Evolutionary conservation across 2,888 invertebrate genomes (phyloP).

Genomic region (Drosophila monieri): DNA sequence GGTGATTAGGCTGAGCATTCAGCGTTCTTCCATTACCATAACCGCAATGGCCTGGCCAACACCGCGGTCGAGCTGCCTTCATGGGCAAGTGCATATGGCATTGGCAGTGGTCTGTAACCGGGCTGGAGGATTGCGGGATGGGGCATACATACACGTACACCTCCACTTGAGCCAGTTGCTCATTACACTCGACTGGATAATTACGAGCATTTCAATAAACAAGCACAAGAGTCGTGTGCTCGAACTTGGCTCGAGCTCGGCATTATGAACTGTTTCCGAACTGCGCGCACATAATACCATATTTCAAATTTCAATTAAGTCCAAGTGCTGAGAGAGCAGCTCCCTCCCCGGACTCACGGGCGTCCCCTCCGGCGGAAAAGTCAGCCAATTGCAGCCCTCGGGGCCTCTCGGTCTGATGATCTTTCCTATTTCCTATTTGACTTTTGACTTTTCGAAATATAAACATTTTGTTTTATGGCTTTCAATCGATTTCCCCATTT

Average conservation of each 20-base stretch:
- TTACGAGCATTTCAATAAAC: slow-evolving; percentile 73
- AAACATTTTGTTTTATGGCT: slow-evolving; percentile 73
- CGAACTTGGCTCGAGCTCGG: slow-evolving; percentile 54
- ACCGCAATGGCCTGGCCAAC: slow-evolving; percentile 2
- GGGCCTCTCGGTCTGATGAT: slow-evolving; percentile 43
- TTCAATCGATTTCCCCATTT: slow-evolving; percentile 64
- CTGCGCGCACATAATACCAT: slow-evolving; percentile 81
- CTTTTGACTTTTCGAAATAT: slow-evolving; percentile 74
- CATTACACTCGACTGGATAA: slow-evolving; percentile 75
- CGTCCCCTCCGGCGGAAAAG: slow-evolving; percentile 1
- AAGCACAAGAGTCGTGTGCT: slow-evolving; percentile 52
- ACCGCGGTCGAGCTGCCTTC: slow-evolving; percentile 21
- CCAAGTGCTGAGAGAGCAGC: slow-evolving; percentile 79
- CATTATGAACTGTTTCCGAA: slow-evolving; percentile 77
- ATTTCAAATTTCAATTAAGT: slow-evolving; percentile 82
- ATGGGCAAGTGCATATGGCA: slow-evolving; percentile 50
- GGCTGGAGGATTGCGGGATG: neutral
- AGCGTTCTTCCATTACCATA: slow-evolving; percentile 3
- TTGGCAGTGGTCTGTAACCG: slow-evolving; percentile 29
- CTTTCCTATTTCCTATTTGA: slow-evolving; percentile 69
- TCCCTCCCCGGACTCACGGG: slow-evolving; percentile 5
- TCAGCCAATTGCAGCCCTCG: slow-evolving; percentile 45
- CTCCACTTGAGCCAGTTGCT: slow-evolving; percentile 71
- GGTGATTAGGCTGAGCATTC: slow-evolving; percentile 53
- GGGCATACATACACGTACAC: neutral